Conservation (phyloP, 2,113 vertebrate species). For the Nothobranchius furzeri region DNA sequence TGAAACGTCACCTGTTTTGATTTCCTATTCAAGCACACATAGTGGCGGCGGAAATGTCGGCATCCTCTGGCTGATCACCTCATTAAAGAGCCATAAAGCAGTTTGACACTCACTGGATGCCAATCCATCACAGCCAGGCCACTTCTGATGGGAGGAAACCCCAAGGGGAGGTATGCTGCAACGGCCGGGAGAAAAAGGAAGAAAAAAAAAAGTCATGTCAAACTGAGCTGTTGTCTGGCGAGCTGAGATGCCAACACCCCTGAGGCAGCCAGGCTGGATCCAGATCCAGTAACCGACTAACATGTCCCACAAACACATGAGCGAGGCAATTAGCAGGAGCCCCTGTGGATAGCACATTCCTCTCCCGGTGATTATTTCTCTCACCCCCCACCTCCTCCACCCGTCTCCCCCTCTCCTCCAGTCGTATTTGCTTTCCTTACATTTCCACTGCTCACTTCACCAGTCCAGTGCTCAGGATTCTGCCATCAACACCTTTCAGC, state of each 20-base stretch:
- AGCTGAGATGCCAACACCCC: slow-evolving; percentile 74
- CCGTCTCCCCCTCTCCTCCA: slow-evolving; percentile 3
- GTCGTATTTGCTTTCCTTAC: slow-evolving; percentile 27
- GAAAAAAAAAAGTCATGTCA: slow-evolving; percentile 53
- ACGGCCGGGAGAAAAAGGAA: slow-evolving; percentile 32
- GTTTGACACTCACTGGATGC: slow-evolving; percentile 77
- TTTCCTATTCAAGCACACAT: slow-evolving; percentile 59
- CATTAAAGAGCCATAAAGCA: slow-evolving; percentile 79
- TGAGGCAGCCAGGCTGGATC: slow-evolving; percentile 67
- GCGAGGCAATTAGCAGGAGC: slow-evolving; percentile 78
- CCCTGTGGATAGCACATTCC: slow-evolving; percentile 71
- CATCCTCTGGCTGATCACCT: slow-evolving; percentile 66
- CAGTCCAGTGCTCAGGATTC: slow-evolving; percentile 33
- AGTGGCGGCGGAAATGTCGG: slow-evolving; percentile 36
- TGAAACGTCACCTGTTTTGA: slow-evolving; percentile 71
- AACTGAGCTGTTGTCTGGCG: slow-evolving; percentile 74
- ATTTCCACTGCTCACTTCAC: slow-evolving; percentile 25
- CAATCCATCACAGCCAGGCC: slow-evolving; percentile 78
- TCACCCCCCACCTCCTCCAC: not conserved
- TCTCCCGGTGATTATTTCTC: slow-evolving; percentile 66
- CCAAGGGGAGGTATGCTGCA: slow-evolving; percentile 62
- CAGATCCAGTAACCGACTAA: slow-evolving; percentile 69
- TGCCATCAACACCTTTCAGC: slow-evolving; percentile 34
- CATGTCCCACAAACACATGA: slow-evolving; percentile 71
- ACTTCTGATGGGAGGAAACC: slow-evolving; percentile 65